Evolutionary conservation across 2,113 vertebrate species (phyloP), one percentile per base, ranked within the genome.

Genomic region (Cynopterus brachyotis): DNA sequence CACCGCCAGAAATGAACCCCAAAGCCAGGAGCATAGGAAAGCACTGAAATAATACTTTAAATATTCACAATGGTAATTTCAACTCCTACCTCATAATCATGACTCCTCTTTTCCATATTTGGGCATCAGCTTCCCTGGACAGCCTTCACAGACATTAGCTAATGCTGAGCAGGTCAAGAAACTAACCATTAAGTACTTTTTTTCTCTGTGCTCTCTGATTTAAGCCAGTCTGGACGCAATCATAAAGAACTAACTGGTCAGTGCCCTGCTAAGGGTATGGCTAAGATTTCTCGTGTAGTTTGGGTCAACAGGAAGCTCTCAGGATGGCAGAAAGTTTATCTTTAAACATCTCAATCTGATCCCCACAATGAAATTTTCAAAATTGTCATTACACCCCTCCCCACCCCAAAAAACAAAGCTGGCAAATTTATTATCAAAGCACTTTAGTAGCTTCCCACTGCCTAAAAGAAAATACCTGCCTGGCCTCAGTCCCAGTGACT

Each of bases 81-180:
- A 94, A 89, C 79, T 95, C 73, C 69, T 84, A 83, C 96, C 93
- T 97, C 96, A 67, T 92, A 84, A 95, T 92, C 95, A 80, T 92
- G 94, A 95, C 70, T 96, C 55, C 78, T 96, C 88, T 69, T 95
- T 91, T 78, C 96, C 89, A 81, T 92, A 94, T 96, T 96, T 95
- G 95, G 95, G 80, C 73, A 83, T 83, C 62, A 8, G 94, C 28
- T 93, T 92, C 84, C 96, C 84, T 83, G 86, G 89, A 89, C 22
- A 3, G 47, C 40, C 76, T 86, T 87, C 69, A 84, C 92, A 97
- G 97, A 97, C 96, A 88, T 98, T 90, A 97, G 91, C 96, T 98
- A 97, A 97, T 94, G 87, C 75, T 67, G 55, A 70, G 66, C 92
- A 95, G 86, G 94, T 86, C 96, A 95, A 83, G 89, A 89, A 95